A percentile compares a stretch with the other conserved stretches of the same genome.
These are phyloP conservation scores for Dasypogon diadema DNA, from an alignment of 2,888 invertebrate species.

Conservation along the genomic window DNA sequence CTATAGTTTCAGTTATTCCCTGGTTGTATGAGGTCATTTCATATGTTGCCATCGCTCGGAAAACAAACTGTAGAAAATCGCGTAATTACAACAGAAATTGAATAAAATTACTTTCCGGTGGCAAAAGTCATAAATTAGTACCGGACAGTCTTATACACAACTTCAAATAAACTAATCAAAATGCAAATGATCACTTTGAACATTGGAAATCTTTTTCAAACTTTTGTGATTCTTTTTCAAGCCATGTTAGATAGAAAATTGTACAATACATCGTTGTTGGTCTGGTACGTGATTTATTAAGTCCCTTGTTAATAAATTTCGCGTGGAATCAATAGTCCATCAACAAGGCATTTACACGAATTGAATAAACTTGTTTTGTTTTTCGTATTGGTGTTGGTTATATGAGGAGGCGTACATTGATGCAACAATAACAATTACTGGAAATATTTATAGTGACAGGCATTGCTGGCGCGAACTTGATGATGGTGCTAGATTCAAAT, in stretches of 20 bases:
- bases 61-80: no score
- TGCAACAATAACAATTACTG: constrained; percentile 15
- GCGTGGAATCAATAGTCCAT: constrained; percentile 21
- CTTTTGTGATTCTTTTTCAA: no score
- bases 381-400: not conserved
- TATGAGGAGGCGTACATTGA: not conserved
- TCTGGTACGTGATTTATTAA: constrained; percentile 29
- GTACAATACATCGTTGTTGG: not conserved
- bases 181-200: no score
- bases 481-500: not conserved
- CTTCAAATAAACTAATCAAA: no score
- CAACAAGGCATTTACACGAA: not conserved
- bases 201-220: no score
- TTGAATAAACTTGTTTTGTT: not conserved
- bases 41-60: no score
- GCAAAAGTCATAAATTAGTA: no score
- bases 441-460: constrained; percentile 32
- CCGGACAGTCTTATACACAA: no score
- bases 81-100: no score
- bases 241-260: not conserved
- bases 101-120: no score
- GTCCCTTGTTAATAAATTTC: constrained; percentile 28
- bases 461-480: constrained; percentile 6
- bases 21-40: no score
- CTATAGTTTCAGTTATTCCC: no score